These are phyloP conservation scores for Ecliptopera silaceata DNA, from an alignment of 2,888 invertebrate species.

Conservation along the genomic window DNA sequence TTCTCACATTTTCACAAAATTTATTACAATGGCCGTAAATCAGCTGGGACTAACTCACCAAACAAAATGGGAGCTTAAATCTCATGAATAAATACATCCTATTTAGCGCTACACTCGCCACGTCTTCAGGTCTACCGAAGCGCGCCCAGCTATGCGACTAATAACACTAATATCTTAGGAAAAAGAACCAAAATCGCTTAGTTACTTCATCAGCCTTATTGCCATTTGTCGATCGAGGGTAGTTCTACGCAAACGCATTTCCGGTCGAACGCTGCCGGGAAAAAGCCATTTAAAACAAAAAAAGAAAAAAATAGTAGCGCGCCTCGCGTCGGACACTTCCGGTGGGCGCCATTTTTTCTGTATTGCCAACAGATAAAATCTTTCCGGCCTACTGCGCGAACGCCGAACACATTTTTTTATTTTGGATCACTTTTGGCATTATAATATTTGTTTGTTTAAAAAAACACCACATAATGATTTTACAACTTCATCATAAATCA, in stretches of 20 bases:
- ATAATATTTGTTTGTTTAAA: conserved; percentile 41
- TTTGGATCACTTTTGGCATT: conserved; percentile 70
- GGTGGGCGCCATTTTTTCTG: conserved; percentile 84
- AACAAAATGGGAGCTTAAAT: conserved; percentile 76
- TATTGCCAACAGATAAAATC: conserved; percentile 84
- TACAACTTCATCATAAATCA: too few species aligned
- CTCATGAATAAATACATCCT: conserved; percentile 83
- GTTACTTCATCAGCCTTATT: conserved; percentile 60
- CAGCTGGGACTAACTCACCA: conserved; percentile 75
- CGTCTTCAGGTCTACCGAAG: conserved; percentile 59
- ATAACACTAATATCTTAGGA: conserved; percentile 51
- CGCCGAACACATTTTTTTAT: conserved; percentile 72
- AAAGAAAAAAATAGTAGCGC: conserved; percentile 79
- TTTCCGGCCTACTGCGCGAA: conserved; percentile 81
- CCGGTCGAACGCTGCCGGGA: conserved; percentile 81
- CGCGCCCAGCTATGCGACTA: conserved; percentile 47
- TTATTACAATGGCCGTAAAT: conserved; percentile 78
- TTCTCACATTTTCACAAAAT: conserved; percentile 68
- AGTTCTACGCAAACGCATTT: conserved; percentile 82
- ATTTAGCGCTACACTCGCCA: conserved; percentile 77
- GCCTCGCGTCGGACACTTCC: conserved; percentile 82
- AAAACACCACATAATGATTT: too few species aligned
- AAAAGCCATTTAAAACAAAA: conserved; percentile 84
- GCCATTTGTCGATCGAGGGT: conserved; percentile 65
- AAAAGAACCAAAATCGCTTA: conserved; percentile 65